Conservation (phyloP, 2,888 invertebrate genomes). For the Caenorhabditis angaria region DNA sequence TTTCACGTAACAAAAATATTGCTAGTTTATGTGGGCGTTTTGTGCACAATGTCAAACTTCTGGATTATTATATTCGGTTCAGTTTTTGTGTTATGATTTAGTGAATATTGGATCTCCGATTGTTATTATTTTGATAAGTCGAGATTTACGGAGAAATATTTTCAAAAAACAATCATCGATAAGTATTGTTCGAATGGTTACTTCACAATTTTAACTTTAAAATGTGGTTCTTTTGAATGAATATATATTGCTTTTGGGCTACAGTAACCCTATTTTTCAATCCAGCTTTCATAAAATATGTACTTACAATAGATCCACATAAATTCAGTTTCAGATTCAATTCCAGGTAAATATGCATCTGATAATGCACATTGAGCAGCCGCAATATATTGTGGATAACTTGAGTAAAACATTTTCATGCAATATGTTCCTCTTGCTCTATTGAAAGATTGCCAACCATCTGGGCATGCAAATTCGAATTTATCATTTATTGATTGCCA, state of each 20-base stretch:
- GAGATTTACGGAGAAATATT: neutral
- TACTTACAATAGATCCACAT: neutral
- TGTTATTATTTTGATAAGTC: conserved; percentile 12
- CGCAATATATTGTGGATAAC: neutral
- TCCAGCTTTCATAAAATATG: too few relatives aligned
- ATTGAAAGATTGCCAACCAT: neutral
- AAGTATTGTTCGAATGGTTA: neutral
- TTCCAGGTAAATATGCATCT: neutral
- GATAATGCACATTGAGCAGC: neutral
- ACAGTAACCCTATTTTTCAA: too few relatives aligned
- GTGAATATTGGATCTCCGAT: conserved; percentile 15
- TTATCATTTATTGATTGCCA: neutral
- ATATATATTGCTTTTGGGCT: too few relatives aligned
- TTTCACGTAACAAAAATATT: neutral
- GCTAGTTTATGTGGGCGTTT: neutral
- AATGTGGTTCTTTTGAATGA: too few relatives aligned
- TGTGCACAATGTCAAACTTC: neutral
- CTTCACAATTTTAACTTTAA: too few relatives aligned
- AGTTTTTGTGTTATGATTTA: conserved; percentile 1
- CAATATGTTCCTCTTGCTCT: neutral
- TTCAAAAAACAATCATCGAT: neutral
- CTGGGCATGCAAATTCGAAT: neutral
- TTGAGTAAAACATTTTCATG: too few relatives aligned
- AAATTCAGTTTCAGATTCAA: neutral
- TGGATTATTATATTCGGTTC: neutral